These are phyloP conservation scores for Aplocera efformata DNA, from an alignment of 2,888 invertebrate genomes.

Conservation along the genomic window DNA sequence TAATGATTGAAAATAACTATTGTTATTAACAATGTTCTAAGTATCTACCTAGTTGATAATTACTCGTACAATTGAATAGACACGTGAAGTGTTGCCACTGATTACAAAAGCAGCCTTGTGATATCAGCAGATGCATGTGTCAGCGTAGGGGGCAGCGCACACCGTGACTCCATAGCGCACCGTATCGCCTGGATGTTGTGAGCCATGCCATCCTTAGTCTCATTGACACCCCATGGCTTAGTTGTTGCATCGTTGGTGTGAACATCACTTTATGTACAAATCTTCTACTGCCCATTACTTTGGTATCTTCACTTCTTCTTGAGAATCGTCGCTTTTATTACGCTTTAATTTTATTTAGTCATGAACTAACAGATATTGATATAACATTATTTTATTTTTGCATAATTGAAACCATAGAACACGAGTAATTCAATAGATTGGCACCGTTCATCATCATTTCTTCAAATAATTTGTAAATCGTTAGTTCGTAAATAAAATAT, in stretches of 20 bases:
- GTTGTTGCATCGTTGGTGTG: constrained; percentile 72
- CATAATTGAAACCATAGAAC: constrained; percentile 48
- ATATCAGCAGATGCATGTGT: constrained; percentile 45
- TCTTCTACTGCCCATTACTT: constrained; percentile 43
- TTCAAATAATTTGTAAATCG: constrained; percentile 19
- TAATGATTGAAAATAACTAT: too few species aligned
- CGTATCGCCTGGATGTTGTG: constrained; percentile 63
- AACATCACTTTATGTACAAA: constrained; percentile 39
- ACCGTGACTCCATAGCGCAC: constrained; percentile 54
- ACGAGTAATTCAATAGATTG: constrained; percentile 52
- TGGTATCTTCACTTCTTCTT: constrained; percentile 61
- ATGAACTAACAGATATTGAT: constrained; percentile 59
- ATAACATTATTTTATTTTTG: constrained; percentile 52
- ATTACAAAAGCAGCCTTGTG: not conserved
- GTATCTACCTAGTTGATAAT: not conserved
- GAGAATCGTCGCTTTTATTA: constrained; percentile 44
- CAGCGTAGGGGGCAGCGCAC: constrained; percentile 48
- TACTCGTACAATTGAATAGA: constrained; percentile 1
- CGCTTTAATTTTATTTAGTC: constrained; percentile 42
- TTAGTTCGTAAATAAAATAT: constrained; percentile 24
- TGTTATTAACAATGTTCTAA: too few species aligned
- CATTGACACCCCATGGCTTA: constrained; percentile 73
- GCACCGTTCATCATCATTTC: constrained; percentile 55
- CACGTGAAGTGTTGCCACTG: constrained; percentile 8
- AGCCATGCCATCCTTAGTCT: constrained; percentile 66